A percentile compares a stretch with the other conserved stretches of the same genome.
These are phyloP conservation scores for Homarus gammarus DNA, from an alignment of 2,888 invertebrate genomes.

Conservation along the genomic window DNA sequence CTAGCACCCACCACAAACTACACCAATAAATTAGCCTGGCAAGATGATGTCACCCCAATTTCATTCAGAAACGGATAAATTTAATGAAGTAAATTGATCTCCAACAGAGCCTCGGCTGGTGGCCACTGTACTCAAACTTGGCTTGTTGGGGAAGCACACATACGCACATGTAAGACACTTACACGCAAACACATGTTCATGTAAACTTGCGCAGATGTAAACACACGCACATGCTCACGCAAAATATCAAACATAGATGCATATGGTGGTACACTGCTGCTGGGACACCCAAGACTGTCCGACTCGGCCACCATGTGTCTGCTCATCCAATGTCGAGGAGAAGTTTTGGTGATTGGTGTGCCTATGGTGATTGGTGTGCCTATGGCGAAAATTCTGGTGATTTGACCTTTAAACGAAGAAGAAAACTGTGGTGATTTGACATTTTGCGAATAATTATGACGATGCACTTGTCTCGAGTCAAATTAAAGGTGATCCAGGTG, in stretches of 20 bases:
- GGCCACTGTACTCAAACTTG: too few species aligned
- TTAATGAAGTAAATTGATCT: too few species aligned
- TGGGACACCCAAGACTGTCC: neutral
- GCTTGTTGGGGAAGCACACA: neutral
- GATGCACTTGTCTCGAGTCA: too few species aligned
- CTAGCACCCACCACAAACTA: neutral
- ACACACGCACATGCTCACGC: conserved; percentile 23
- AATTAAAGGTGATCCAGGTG: neutral
- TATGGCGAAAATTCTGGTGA: neutral
- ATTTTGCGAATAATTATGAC: too few species aligned
- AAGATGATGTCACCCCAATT: neutral
- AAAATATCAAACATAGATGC: conserved; percentile 18
- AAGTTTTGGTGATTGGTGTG: neutral
- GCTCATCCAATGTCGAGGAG: neutral
- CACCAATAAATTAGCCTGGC: too few species aligned
- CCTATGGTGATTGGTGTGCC: too few species aligned
- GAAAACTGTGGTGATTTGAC: too few species aligned
- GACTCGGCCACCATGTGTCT: neutral
- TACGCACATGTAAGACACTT: neutral
- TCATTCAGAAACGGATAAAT: too few species aligned
- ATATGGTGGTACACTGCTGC: neutral
- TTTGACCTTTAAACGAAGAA: too few species aligned
- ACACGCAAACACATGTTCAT: too few species aligned
- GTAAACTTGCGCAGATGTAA: conserved; percentile 5
- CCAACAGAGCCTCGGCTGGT: too few species aligned